phyloP scores from a whole-genome alignment of 2,888 invertebrate genomes.

The Euzophera pinguis region DNA sequence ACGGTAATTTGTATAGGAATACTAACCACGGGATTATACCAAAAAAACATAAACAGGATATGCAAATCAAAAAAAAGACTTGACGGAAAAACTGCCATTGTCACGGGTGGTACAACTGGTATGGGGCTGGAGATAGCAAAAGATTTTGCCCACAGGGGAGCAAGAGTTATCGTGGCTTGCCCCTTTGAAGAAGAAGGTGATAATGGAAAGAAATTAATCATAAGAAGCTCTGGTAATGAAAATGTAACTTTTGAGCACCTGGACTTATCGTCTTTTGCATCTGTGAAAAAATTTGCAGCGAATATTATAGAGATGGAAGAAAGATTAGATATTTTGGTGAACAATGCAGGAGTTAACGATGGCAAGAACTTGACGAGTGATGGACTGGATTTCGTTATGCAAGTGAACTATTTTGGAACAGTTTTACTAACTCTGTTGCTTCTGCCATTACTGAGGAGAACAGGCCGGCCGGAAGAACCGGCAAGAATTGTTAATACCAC shows the following conservation, averaged over 20 bases:
- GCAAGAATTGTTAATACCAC: conserved; percentile 85
- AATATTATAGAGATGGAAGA: conserved; percentile 83
- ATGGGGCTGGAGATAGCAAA: conserved; percentile 25
- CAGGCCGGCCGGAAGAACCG: conserved; percentile 64
- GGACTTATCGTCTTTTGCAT: conserved; percentile 84
- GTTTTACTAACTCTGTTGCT: conserved; percentile 91
- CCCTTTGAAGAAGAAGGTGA: conserved; percentile 24
- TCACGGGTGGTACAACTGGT: conserved; percentile 26
- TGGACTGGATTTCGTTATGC: conserved; percentile 89
- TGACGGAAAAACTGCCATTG: conserved; percentile 23
- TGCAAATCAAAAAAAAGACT: conserved; percentile 24
- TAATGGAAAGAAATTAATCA: conserved; percentile 73
- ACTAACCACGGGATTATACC: conserved; percentile 16
- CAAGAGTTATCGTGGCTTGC: conserved; percentile 26
- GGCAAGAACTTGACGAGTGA: conserved; percentile 80
- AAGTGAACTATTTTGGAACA: conserved; percentile 92
- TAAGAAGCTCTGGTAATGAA: conserved; percentile 79
- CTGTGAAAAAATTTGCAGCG: conserved; percentile 86
- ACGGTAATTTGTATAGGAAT: not conserved
- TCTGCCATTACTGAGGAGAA: conserved; percentile 83
- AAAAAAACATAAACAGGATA: conserved; percentile 20
- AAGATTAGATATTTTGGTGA: conserved; percentile 85
- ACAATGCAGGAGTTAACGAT: conserved; percentile 87
- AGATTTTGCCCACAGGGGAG: conserved; percentile 25
- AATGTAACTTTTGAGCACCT: conserved; percentile 82